Evolutionary conservation across 1,140 invertebrate species (phyloP).

Genomic region (Adoxophyes honmai): DNA sequence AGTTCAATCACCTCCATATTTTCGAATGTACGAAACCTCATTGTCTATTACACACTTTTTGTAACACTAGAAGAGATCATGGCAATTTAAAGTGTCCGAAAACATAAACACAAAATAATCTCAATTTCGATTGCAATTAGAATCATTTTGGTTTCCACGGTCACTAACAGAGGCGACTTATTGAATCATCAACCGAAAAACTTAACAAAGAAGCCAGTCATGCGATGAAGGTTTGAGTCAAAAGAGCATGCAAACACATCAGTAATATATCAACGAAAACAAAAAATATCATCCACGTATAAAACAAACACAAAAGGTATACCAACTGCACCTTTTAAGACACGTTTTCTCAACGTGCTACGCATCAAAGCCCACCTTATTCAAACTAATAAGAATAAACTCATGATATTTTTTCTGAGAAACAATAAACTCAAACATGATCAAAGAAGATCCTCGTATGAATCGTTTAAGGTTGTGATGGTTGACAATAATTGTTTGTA

Average conservation of each 20-base stretch:
- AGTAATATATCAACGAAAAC: slow-evolving; percentile 40
- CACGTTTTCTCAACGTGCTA: slow-evolving; percentile 4
- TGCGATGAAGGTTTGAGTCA: slow-evolving; percentile 28
- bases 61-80: slow-evolving; percentile 57
- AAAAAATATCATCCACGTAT: slow-evolving; percentile 46
- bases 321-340: slow-evolving; percentile 22
- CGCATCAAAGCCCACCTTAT: background rate
- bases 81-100: slow-evolving; percentile 40
- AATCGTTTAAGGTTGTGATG: background rate
- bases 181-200: slow-evolving; percentile 8
- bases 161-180: background rate
- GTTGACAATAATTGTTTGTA: too few species aligned
- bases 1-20: slow-evolving; percentile 65
- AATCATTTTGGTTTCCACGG: background rate
- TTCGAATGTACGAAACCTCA: slow-evolving; percentile 65
- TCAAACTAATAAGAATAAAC: background rate
- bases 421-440: slow-evolving; percentile 3
- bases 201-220: background rate
- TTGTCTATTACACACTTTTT: slow-evolving; percentile 63
- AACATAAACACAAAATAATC: slow-evolving; percentile 21
- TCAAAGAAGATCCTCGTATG: background rate
- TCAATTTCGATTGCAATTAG: slow-evolving; percentile 7
- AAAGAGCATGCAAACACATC: slow-evolving; percentile 61
- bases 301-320: slow-evolving; percentile 45
- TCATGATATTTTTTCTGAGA: background rate